These are phyloP conservation scores for Montipora cactus DNA, from an alignment of 64 coral and sea anemone genomes.

Conservation along the genomic window DNA sequence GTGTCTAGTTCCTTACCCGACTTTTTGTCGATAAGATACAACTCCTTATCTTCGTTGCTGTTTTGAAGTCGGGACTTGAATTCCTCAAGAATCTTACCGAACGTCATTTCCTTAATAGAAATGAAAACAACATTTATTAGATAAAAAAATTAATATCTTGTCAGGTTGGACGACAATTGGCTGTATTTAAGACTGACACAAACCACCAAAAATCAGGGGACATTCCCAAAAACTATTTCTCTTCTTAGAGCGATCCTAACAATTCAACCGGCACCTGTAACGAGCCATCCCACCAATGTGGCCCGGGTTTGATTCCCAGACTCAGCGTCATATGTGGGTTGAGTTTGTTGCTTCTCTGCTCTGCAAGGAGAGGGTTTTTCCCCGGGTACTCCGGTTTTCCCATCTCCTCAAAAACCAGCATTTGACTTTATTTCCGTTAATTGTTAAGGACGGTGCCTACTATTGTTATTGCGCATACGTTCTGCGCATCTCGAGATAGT, in stretches of 20 bases:
- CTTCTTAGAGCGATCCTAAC: too few species aligned
- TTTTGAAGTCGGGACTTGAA: slow-evolving; percentile 66
- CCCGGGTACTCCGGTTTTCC: too few species aligned
- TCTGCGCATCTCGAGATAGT: too few species aligned
- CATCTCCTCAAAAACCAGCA: too few species aligned
- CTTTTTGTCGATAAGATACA: slow-evolving; percentile 90
- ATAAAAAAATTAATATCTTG: not conserved
- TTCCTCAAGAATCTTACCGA: slow-evolving; percentile 87
- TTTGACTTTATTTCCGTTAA: too few species aligned
- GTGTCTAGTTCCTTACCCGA: slow-evolving; percentile 69
- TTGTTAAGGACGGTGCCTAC: too few species aligned
- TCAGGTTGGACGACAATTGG: too few species aligned
- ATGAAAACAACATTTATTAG: slow-evolving; percentile 1
- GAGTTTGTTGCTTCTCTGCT: not conserved
- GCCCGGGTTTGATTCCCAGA: too few species aligned
- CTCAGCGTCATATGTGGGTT: not conserved
- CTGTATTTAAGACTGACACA: not conserved
- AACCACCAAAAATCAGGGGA: not conserved
- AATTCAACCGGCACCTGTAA: too few species aligned
- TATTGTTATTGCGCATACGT: too few species aligned
- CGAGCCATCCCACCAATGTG: not conserved
- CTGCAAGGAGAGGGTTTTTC: too few species aligned
- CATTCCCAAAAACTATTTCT: not conserved
- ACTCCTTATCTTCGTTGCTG: slow-evolving; percentile 21
- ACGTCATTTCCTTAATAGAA: slow-evolving; percentile 89